Evolutionary conservation across 2,888 invertebrate species (phyloP), one percentile per base, ranked within the genome.

Genomic region (Drosophila seclusa): DNA sequence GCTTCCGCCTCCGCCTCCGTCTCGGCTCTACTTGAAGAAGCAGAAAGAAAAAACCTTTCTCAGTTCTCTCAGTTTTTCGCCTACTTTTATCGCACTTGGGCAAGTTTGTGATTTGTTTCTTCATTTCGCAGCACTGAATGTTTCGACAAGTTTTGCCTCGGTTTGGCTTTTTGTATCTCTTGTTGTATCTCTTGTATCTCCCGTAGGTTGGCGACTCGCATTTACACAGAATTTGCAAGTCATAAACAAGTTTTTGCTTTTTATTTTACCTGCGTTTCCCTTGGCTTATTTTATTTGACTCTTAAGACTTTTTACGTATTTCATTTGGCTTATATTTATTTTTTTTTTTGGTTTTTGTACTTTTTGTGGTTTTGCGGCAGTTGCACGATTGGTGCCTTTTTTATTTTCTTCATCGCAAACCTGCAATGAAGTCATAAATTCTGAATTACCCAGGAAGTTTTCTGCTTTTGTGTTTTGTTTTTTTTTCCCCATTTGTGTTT

Each of bases 241-340:
- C 89, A 85, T 87, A 87, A 90, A 89, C 89, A 90, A 89, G 88
- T 90, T 87, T 89, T 90, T 88, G 78, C 85, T 83, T 76, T 85
- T 86, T 87, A 70, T 69, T 78, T 80, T 80, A 82, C 80, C 85
- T 83, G 68, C 62, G 58, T 77, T 55, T 49, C 45, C 50, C 64
- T 60, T 60, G 45, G 49, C 67, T 66, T 62, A 48, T 50, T 60
- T 69, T 31, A 52, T 67, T 57, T 59, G 31, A 24, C 53, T 57
- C 57, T 57, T 57, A 57, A 42, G 57, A 57, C 31, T 42, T 42
- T 29, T 53, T 60, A 49, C 31, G 62, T 67, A 74, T 78, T 74
- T 77, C 55, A 53, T 73, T 69, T 68, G 61, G 62, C 38, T 68
- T 70, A 61, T 54, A 57, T 59, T 21, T n/a, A 16, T 32, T 10